phyloP scores from a whole-genome alignment of 2,888 invertebrate species.

The Agrilus cyanescens region DNA sequence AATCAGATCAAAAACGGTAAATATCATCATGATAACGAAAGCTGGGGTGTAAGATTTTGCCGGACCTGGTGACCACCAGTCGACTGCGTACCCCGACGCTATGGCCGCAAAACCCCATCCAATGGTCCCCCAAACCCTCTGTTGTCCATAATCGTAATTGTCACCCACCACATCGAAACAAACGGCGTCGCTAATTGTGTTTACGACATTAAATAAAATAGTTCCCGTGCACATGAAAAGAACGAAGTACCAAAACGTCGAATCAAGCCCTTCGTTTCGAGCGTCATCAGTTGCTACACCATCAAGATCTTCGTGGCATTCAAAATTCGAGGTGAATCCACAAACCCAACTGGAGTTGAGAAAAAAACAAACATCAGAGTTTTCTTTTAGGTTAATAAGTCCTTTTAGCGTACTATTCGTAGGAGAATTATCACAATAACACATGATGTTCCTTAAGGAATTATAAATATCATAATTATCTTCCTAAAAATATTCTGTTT shows the following conservation, averaged over 20 bases:
- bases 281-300: constrained; percentile 22
- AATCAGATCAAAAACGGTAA: constrained; percentile 51
- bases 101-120: constrained; percentile 68
- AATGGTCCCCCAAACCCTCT: constrained; percentile 72
- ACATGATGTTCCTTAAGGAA: no score
- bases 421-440: no score
- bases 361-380: no score
- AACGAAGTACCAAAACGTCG: constrained; percentile 63
- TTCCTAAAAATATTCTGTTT: no score
- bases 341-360: neutral
- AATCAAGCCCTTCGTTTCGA: constrained; percentile 42
- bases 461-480: no score
- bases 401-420: no score
- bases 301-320: constrained; percentile 22
- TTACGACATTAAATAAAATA: constrained; percentile 72
- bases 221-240: constrained; percentile 60
- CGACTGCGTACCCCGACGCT: constrained; percentile 56
- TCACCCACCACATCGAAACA: constrained; percentile 80
- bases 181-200: constrained; percentile 80
- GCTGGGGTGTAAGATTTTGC: constrained; percentile 57
- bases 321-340: constrained; percentile 13
- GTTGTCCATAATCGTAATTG: constrained; percentile 61
- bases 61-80: constrained; percentile 46
- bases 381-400: no score
- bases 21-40: constrained; percentile 51